Evolutionary conservation across 2,113 vertebrate genomes (phyloP).

Genomic region (Ciconia maguari): DNA sequence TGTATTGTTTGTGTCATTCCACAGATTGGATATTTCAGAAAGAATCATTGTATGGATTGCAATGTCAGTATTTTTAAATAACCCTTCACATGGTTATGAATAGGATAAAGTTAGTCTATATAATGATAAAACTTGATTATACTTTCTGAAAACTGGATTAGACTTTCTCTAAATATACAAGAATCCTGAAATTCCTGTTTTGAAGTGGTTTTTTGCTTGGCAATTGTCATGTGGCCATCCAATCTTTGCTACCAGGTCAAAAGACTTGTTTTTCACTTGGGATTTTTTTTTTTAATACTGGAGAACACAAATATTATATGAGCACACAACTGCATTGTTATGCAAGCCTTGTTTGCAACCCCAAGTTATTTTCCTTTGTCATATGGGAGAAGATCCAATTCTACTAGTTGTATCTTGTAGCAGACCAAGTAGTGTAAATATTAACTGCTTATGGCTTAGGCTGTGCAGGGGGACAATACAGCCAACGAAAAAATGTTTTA

Average conservation of each 20-base stretch:
- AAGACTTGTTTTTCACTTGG: neutral
- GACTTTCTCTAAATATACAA: conserved; percentile 41
- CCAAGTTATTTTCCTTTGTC: neutral
- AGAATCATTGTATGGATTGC: conserved; percentile 31
- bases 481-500: neutral
- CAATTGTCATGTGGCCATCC: neutral
- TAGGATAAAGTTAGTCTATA: conserved; percentile 17
- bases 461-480: neutral
- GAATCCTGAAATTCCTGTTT: conserved; percentile 48
- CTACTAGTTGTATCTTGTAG: neutral
- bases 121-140: conserved; percentile 54
- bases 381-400: neutral
- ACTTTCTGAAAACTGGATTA: conserved; percentile 34
- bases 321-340: neutral
- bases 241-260: neutral
- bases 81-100: conserved; percentile 19
- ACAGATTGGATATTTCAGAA: conserved; percentile 31
- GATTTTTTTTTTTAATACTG: neutral
- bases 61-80: conserved; percentile 48
- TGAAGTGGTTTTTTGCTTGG: neutral
- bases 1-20: conserved; percentile 24
- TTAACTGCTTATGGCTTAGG: neutral
- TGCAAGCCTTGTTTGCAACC: neutral
- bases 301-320: fast-evolving
- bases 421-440: neutral